phyloP scores from a whole-genome alignment of 1,140 invertebrate genomes.

The Drosophila pallidifrons region DNA sequence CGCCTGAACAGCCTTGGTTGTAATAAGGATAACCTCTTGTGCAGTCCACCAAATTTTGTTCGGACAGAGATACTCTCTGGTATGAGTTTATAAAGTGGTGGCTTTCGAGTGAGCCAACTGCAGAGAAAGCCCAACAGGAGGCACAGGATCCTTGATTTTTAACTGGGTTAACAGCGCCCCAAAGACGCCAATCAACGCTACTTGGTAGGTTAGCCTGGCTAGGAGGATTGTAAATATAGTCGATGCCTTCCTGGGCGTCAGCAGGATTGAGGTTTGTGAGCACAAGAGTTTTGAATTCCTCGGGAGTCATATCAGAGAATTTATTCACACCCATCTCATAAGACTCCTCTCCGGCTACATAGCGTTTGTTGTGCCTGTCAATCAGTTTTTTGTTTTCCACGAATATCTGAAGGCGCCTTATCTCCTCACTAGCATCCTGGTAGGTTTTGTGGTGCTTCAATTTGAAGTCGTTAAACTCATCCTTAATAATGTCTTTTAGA shows the following conservation, averaged over 20 bases:
- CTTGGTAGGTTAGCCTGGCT: neutral
- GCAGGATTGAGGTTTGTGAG: neutral
- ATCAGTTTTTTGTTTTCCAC: too few relatives aligned
- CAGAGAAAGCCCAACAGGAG: slow-evolving; percentile 89
- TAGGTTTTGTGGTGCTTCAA: neutral
- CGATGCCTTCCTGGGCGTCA: too few relatives aligned
- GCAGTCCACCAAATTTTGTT: too few relatives aligned
- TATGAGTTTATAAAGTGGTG: too few relatives aligned
- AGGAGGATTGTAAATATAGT: neutral
- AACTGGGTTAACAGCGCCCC: neutral
- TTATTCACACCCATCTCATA: slow-evolving; percentile 14
- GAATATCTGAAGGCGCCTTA: too few relatives aligned
- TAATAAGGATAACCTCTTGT: too few relatives aligned
- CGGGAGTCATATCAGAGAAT: neutral
- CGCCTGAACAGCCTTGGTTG: too few relatives aligned
- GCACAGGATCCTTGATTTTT: slow-evolving; percentile 93
- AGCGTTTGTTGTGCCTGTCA: neutral
- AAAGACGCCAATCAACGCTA: slow-evolving; percentile 13
- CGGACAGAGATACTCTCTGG: too few relatives aligned
- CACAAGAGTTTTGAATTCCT: neutral
- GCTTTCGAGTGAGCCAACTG: too few relatives aligned
- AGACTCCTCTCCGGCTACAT: neutral
- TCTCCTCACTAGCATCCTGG: too few relatives aligned
- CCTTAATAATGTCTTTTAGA: neutral
- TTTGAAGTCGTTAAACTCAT: slow-evolving; percentile 1